These are phyloP conservation scores for Nemoura dubitans DNA, from an alignment of 2,888 invertebrate genomes.

Conservation along the genomic window DNA sequence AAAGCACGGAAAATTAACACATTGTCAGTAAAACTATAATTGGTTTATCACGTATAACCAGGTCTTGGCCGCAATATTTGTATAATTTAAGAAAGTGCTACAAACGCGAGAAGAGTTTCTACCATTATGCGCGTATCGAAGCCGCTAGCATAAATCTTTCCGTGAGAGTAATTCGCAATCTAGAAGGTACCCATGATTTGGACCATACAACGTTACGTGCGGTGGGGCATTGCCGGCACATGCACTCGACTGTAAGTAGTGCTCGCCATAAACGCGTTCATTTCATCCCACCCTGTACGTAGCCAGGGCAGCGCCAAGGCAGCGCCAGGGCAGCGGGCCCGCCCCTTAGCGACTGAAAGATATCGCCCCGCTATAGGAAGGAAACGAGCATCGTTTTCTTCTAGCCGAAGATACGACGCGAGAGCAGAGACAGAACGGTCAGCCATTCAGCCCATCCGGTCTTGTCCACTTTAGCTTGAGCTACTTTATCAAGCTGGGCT, in stretches of 20 bases:
- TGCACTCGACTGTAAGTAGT: not conserved
- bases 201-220: not conserved
- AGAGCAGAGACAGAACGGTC: constrained; percentile 23
- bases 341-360: not conserved
- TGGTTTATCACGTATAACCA: no score
- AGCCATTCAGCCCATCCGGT: constrained; percentile 37
- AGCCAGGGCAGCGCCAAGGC: not conserved
- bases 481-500: constrained; percentile 36
- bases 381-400: constrained; percentile 49
- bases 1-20: no score
- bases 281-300: not conserved
- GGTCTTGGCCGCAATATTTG: not conserved
- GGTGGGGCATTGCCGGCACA: not conserved
- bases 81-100: not conserved
- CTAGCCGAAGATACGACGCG: not conserved
- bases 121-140: not conserved
- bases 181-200: not conserved
- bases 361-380: constrained; percentile 41
- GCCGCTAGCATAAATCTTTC: not conserved
- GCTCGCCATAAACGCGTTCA: constrained; percentile 7
- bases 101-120: not conserved
- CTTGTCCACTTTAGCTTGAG: constrained; percentile 32
- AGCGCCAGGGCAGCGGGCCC: not conserved
- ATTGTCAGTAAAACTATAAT: no score
- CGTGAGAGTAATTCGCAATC: not conserved